phyloP scores from a whole-genome alignment of 2,113 vertebrate species.

The Ifrita kowaldi region DNA sequence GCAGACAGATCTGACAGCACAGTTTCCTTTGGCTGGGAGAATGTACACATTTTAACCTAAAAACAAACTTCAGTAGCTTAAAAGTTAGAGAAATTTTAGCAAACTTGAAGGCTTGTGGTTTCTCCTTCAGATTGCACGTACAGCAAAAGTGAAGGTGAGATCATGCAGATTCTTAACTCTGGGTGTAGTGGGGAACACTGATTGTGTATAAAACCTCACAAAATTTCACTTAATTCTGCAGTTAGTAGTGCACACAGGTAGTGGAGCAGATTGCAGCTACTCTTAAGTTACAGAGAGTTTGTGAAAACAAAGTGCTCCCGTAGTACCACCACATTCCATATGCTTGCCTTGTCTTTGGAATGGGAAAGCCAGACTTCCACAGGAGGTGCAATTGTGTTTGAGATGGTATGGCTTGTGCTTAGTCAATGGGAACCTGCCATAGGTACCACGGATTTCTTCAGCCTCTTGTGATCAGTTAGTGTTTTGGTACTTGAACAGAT shows the following conservation, averaged over 20 bases:
- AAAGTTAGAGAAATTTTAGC: background rate
- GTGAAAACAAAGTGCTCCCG: background rate
- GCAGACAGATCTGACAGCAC: background rate
- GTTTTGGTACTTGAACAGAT: background rate
- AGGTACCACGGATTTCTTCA: background rate
- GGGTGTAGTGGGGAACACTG: background rate
- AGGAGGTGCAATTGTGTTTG: background rate
- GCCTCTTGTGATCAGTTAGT: background rate
- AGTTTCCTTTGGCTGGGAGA: background rate
- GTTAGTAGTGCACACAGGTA: too few relatives aligned
- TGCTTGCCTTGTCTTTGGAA: background rate
- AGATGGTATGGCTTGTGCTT: background rate
- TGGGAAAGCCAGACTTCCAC: background rate
- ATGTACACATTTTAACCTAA: background rate
- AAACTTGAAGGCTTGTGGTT: background rate
- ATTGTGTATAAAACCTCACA: background rate
- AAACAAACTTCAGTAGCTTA: background rate
- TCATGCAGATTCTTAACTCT: background rate
- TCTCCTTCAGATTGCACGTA: accelerated
- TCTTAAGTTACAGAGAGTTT: background rate
- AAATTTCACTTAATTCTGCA: background rate
- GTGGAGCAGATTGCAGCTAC: background rate
- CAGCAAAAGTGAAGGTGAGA: background rate
- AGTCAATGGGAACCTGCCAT: accelerated
- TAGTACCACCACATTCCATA: accelerated